Percentiles rank a stretch among this genome's conserved stretches.
phyloP scores from a whole-genome alignment of 2,113 vertebrate genomes.

The Pelmatolapia mariae region DNA sequence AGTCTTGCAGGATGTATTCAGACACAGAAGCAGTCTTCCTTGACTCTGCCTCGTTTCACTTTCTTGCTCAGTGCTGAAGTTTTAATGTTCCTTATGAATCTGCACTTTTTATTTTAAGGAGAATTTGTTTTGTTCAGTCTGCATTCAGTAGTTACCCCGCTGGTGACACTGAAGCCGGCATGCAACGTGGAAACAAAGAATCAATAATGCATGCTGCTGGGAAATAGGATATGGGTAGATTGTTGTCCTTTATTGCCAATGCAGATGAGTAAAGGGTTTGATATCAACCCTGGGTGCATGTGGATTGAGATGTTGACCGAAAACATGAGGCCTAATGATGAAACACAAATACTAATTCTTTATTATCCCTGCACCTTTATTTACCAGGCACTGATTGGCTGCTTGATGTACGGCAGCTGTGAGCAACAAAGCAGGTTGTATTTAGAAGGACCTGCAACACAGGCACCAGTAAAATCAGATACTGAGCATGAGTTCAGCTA shows the following conservation, averaged over 20 bases:
- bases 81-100: background rate
- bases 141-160: background rate
- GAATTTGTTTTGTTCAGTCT: background rate
- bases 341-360: background rate
- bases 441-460: conserved; percentile 14
- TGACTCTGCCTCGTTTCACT: background rate
- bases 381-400: background rate
- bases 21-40: background rate
- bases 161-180: conserved; percentile 4
- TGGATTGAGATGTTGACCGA: background rate
- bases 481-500: conserved; percentile 2
- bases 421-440: background rate
- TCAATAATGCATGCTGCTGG: conserved; percentile 6
- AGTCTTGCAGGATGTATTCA: conserved; percentile 18
- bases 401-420: background rate
- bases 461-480: conserved; percentile 6
- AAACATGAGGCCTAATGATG: background rate
- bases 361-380: background rate
- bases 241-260: background rate
- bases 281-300: background rate
- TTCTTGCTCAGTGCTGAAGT: background rate
- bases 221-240: background rate
- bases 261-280: background rate
- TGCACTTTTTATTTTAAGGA: background rate
- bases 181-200: conserved; percentile 13